Base-by-base conservation (phyloP, 2,113 vertebrate species). In the Aptenodytes patagonicus region DNA sequence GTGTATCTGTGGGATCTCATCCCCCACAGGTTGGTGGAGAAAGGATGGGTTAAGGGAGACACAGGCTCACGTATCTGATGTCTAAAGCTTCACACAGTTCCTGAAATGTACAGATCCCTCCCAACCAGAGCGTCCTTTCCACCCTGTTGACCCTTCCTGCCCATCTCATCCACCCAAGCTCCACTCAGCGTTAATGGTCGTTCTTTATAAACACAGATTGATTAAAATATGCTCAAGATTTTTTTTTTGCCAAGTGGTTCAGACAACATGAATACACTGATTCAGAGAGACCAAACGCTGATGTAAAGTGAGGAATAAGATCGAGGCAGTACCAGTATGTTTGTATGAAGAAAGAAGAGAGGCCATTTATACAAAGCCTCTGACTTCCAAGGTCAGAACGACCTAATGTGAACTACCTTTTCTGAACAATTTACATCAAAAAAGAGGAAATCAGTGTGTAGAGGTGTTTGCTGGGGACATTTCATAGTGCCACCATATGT, bases 11-110 rank as follows among this genome's bases (percentile, higher is more conserved):
- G 54, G 34, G 32, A 47, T 42, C 40, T 55, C 40, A 26, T 26
- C 6, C 13, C 24, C 10, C 10, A 11, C 0, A 1, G 9, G 5
- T 5, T 65, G 29, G 10, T 11, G 28, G n/a, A 54, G 28, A 60
- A 87, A 54, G 38, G 49, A 22, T 16, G 6, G 13, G 20, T 65
- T 61, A 61, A 83, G 6, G 12, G 46, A 83, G 46, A 31, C 1
- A 1, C 7, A 20, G 20, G 46, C 17, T 21, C 13, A 14, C 1
- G 2, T 22, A 55, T 26, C 13, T 21, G 13, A 58, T 4, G 10
- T 73, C 21, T 21, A 34, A 69, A 94, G 51, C 46, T 90, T 75
- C 66, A 42, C 8, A 15, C 9, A 10, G 31, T 29, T 70, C 40
- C 64, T 71, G 31, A 79, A 75, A 82, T 38, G 17, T 21, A 24